Conservation (phyloP, 2,888 invertebrate genomes). For the Harmothoe impar region DNA sequence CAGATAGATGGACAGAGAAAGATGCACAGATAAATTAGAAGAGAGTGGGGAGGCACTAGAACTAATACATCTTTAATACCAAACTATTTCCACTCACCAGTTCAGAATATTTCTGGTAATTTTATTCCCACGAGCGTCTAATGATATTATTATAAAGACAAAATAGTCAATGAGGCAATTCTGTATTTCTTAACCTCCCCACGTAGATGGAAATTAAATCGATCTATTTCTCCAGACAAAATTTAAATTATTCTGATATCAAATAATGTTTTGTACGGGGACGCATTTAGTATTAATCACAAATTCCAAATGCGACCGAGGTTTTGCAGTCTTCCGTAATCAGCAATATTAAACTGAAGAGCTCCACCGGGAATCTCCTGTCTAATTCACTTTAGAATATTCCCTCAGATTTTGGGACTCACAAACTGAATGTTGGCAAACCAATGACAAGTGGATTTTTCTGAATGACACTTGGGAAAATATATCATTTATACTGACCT, state of each 20-base stretch:
- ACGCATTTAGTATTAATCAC: conserved; percentile 26
- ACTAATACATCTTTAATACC: too few relatives aligned
- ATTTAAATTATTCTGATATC: conserved; percentile 25
- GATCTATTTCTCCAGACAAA: conserved; percentile 28
- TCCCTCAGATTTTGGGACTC: neutral
- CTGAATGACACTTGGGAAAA: too few relatives aligned
- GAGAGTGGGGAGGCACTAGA: too few relatives aligned
- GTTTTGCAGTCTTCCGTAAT: conserved; percentile 22
- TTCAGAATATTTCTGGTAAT: neutral
- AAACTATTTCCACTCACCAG: neutral
- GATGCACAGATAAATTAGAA: too few relatives aligned
- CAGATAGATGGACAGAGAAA: too few relatives aligned
- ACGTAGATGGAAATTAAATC: conserved; percentile 26
- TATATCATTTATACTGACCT: too few relatives aligned
- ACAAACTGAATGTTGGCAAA: neutral
- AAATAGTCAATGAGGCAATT: neutral
- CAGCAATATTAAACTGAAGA: neutral
- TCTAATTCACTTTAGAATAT: neutral
- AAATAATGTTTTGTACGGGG: conserved; percentile 9
- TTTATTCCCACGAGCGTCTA: conserved; percentile 9
- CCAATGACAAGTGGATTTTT: neutral
- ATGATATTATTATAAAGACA: conserved; percentile 9
- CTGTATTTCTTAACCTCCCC: neutral
- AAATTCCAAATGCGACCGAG: conserved; percentile 4
- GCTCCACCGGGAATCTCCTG: neutral